Evolutionary conservation across 2,888 invertebrate species (phyloP).

Genomic region (Ceramica pisi): DNA sequence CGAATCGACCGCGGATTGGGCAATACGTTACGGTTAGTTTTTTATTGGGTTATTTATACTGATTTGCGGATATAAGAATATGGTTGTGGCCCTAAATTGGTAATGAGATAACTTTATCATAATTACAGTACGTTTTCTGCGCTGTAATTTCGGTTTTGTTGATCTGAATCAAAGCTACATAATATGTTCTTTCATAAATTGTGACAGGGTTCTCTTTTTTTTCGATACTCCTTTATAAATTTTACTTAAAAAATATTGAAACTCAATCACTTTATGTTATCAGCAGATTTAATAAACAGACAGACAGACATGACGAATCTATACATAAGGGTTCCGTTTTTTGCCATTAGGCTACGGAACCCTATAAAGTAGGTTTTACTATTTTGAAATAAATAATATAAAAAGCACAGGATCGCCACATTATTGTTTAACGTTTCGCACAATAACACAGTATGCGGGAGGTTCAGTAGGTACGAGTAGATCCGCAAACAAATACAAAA

Average conservation of each 20-base stretch:
- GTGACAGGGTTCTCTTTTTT: too few species aligned
- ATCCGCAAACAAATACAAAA: constrained; percentile 1
- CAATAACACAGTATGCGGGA: not conserved
- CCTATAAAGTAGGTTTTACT: too few species aligned
- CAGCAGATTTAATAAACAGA: not conserved
- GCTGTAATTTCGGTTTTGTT: not conserved
- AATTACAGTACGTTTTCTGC: not conserved
- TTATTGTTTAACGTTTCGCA: not conserved
- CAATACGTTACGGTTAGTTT: constrained; percentile 38
- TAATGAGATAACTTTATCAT: constrained; percentile 35
- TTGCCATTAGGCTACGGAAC: too few species aligned
- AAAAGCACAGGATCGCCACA: not conserved
- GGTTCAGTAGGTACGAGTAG: not conserved
- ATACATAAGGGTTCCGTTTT: too few species aligned
- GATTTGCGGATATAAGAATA: constrained; percentile 46
- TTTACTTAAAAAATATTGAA: not conserved
- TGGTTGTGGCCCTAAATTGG: constrained; percentile 16
- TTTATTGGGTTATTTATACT: constrained; percentile 35
- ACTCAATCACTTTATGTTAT: not conserved
- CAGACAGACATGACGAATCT: too few species aligned
- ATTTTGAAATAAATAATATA: not conserved
- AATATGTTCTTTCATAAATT: too few species aligned
- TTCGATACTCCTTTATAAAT: too few species aligned
- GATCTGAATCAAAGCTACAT: not conserved
- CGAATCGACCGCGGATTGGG: constrained; percentile 31